Evolutionary conservation across 1,140 invertebrate genomes (phyloP).

Genomic region (Galendromus occidentalis): DNA sequence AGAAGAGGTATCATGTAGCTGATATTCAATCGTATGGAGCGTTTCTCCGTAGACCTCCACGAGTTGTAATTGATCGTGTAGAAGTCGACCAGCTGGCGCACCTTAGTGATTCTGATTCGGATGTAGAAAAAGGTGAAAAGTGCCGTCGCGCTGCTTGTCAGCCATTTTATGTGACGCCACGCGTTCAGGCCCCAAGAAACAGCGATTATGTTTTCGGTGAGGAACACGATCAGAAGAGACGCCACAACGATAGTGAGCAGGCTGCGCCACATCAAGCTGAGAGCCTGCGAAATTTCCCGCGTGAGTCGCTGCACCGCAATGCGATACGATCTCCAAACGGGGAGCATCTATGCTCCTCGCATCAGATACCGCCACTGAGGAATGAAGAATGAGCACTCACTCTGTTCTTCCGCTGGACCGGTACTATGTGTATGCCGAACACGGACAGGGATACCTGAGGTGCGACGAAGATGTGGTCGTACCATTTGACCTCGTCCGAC

Average conservation of each 20-base stretch:
- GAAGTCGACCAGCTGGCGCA: not conserved
- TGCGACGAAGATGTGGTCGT: slow-evolving; percentile 3
- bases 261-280: not conserved
- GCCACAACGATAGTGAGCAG: not conserved
- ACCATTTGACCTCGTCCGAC: not conserved
- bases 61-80: slow-evolving; percentile 9
- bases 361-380: no score
- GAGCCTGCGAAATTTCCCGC: not conserved
- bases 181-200: not conserved
- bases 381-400: not conserved
- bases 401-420: not conserved
- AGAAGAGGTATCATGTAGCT: not conserved
- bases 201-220: not conserved
- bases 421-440: not conserved
- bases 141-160: not conserved
- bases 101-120: not conserved
- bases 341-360: no score
- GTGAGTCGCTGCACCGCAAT: no score
- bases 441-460: not conserved
- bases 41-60: not conserved
- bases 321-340: no score
- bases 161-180: slow-evolving; percentile 8
- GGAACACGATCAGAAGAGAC: not conserved
- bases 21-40: not conserved
- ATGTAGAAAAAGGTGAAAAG: not conserved